Evolutionary conservation across 2,797 vertebrate species (phyloP), one percentile per base, ranked within the genome.

Genomic region (Choloepus didactylus): DNA sequence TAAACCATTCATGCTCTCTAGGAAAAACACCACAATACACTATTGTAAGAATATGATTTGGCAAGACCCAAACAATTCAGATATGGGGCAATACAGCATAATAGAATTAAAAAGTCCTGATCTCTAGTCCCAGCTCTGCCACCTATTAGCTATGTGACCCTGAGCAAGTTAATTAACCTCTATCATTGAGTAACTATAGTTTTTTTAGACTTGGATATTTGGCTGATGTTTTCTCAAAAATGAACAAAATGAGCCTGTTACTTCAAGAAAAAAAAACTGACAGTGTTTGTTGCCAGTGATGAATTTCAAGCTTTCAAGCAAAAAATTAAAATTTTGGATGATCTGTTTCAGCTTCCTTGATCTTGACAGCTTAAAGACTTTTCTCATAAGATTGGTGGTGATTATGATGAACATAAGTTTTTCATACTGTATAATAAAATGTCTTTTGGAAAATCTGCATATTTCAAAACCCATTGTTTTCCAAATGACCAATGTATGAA

Each of bases 1-100:
- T 99, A 97, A 99, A 99, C 99, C 99, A 99, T 97, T 99, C 99
- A 0, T 99, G 98, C 44, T 99, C 99, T 98, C 99, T 99, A 97
- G 69, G 79, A 91, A 94, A 96, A 95, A 96, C 35, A 95, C n/a
- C 95, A 96, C 70, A 94, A 90, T 23, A 93, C 46, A 95, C 72
- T 76, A 41, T 44, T 73, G 23, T 95, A 93, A 97, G 94, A 95
- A 93, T 27, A 80, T 46, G 64, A 21, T 82, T 93, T 91, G 27
- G 21, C 72, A 94, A 95, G 82, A 86, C 41, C 62, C 85, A 88
- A 62, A 64, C 59, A 87, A 87, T 85, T 89, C 9, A 96, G 64
- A 94, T 51, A 95, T 3, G 25, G 69, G 31, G 44, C 44, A 89
- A 54, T 56, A 76, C 2, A 92, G 72, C 10, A 49, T 14, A 72